Evolutionary conservation across 2,888 invertebrate genomes (phyloP).

Genomic region (Amorpha juglandis): DNA sequence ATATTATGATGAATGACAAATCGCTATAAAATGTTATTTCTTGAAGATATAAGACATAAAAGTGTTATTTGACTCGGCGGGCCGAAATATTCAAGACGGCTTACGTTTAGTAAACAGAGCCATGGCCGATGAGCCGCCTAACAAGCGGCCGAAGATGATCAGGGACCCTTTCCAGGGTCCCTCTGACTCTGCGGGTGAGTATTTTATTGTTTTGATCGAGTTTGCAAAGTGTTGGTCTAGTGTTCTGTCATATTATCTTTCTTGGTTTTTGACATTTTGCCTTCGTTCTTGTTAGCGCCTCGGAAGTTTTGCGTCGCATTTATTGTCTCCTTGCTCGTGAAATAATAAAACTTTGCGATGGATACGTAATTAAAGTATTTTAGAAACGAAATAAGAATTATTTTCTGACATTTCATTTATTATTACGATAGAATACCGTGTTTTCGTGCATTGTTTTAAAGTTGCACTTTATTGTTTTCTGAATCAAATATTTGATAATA

Average conservation of each 20-base stretch:
- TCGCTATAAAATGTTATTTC: constrained; percentile 83
- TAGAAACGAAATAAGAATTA: constrained; percentile 29
- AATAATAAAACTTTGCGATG: constrained; percentile 39
- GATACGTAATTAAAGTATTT: constrained; percentile 31
- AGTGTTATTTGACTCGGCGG: constrained; percentile 85
- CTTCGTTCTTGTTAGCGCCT: constrained; percentile 77
- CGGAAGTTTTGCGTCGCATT: constrained; percentile 80
- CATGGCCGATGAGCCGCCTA: constrained; percentile 99
- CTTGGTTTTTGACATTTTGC: constrained; percentile 78
- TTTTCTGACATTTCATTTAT: constrained; percentile 44
- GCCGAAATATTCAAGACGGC: constrained; percentile 86
- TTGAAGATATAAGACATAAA: constrained; percentile 80
- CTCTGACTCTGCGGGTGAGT: constrained; percentile 91
- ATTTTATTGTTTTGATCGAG: constrained; percentile 67
- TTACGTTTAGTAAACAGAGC: constrained; percentile 88
- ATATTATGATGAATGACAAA: constrained; percentile 81
- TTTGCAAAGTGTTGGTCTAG: constrained; percentile 65
- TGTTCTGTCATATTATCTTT: constrained; percentile 78
- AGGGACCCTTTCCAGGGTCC: constrained; percentile 92
- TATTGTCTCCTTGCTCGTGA: constrained; percentile 58
- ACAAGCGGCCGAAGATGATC: constrained; percentile 97
- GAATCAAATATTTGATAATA: not conserved
- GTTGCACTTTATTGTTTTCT: constrained; percentile 16
- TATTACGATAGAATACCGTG: constrained; percentile 35
- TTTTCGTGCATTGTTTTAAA: constrained; percentile 5